Percentiles rank a stretch among this genome's conserved stretches.
Conservation (phyloP, 1,140 invertebrate genomes). For the Dendrolimus kikuchii region DNA sequence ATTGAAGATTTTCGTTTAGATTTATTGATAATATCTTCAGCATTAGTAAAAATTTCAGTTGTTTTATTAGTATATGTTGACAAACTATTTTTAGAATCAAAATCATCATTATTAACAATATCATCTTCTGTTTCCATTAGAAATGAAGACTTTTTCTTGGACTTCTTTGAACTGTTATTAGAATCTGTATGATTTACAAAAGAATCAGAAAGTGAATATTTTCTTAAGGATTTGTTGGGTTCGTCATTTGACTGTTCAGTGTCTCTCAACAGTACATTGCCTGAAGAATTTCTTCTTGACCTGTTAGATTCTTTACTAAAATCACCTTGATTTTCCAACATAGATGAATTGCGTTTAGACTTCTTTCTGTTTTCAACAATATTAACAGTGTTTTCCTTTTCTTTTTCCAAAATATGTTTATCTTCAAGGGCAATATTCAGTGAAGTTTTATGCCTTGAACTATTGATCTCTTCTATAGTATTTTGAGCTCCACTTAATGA, state of each 20-base stretch:
- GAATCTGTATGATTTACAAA: not conserved
- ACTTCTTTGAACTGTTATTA: slow-evolving; percentile 9
- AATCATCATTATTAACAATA: not conserved
- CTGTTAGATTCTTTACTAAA: slow-evolving; percentile 3
- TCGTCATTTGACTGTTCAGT: not conserved
- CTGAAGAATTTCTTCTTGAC: slow-evolving; percentile 10
- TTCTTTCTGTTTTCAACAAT: too few species aligned
- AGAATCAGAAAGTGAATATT: slow-evolving; percentile 2
- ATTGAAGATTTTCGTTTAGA: slow-evolving; percentile 12
- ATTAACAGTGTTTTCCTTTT: too few species aligned
- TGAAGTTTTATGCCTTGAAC: slow-evolving; percentile 12
- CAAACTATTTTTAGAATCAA: not conserved
- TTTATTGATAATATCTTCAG: slow-evolving; percentile 3
- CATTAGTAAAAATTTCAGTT: too few species aligned
- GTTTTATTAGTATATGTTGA: too few species aligned
- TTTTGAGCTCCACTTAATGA: not conserved
- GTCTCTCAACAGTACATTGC: not conserved
- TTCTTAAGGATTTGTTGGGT: slow-evolving; percentile 6
- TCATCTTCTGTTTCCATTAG: slow-evolving; percentile 1
- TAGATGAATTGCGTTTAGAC: not conserved
- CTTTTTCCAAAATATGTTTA: too few species aligned
- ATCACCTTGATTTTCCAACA: not conserved
- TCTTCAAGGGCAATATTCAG: not conserved
- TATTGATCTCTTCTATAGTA: slow-evolving; percentile 4
- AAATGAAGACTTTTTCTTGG: slow-evolving; percentile 7